These are phyloP conservation scores for Semnornis frantzii DNA, from an alignment of 2,113 vertebrate species.

Conservation along the genomic window DNA sequence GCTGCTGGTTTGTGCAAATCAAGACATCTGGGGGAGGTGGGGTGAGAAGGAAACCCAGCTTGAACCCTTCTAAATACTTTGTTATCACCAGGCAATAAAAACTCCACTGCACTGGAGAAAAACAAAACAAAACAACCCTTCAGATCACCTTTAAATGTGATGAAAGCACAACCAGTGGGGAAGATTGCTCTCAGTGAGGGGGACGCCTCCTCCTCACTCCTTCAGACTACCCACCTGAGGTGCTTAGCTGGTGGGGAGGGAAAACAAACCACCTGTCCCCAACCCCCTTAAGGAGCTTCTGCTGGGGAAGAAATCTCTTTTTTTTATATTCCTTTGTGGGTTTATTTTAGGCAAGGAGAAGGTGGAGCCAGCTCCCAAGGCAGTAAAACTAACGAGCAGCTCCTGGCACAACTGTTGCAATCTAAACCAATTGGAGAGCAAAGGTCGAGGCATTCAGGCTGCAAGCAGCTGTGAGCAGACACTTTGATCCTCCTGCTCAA, in stretches of 20 bases:
- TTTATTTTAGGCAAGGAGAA: background rate
- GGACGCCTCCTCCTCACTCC: background rate
- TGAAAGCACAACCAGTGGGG: background rate
- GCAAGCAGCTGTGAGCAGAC: background rate
- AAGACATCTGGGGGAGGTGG: background rate
- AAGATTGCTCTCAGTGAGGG: fast-evolving
- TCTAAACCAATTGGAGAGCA: background rate
- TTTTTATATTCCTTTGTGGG: background rate
- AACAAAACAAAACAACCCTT: too few relatives aligned
- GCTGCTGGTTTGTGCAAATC: too few relatives aligned
- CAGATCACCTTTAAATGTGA: background rate
- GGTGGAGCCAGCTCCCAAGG: background rate
- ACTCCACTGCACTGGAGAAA: background rate
- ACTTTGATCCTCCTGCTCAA: background rate
- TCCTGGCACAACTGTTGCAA: background rate
- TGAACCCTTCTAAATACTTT: background rate
- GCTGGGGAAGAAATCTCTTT: background rate
- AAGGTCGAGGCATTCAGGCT: background rate
- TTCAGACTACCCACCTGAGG: too few relatives aligned
- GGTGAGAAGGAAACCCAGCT: background rate
- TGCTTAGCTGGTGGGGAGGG: too few relatives aligned
- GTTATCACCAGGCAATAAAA: background rate
- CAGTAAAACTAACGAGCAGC: background rate
- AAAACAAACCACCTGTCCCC: too few relatives aligned
- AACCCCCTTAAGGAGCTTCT: background rate